Base-by-base conservation (phyloP, 2,113 vertebrate genomes). In the Illadopsis cleaveri region DNA sequence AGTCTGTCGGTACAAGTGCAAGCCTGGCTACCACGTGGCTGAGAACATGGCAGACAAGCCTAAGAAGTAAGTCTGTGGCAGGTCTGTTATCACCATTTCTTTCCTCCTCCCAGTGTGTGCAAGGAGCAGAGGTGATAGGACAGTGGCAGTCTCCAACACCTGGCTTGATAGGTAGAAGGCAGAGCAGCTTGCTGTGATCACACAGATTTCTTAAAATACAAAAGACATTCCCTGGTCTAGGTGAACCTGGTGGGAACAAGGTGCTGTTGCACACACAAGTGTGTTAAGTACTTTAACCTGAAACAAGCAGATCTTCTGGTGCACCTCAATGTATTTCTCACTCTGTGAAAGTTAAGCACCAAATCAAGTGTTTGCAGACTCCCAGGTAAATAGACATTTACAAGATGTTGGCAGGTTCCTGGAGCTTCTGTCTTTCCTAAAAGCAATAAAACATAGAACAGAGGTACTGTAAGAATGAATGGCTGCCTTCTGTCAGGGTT, bases 1-100 rank as follows among this genome's bases (percentile, higher is more conserved):
- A 0, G 20, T 98, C 40, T 99, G 99, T 78, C 98, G 97, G 72
- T 99, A 99, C 90, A 98, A 98, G 91, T 99, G 99, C 96, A 98
- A 98, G 60, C 98, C 98, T 5, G 99, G 99, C 10, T 99, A 99
- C 94, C 98, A 99, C 0, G 97, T 98, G 18, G 94, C 71, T 0
- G 98, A 98, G 31, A 98, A 66, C 6, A 3, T 93, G 2, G 98
- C 77, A 7, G 97, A 96, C 62, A 98, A 97, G 65, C 94, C 97
- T 57, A 98, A 92, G 28, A 99, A 97, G 99, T 99, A 93, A 98
- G 98, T 98, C 53, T 19, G 35, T 19, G n/a, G 24, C 1, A 1
- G 22, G 14, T 48, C 48, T 61, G 47, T 53, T 40, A 14, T 30
- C 17, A 31, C 6, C 1, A 0, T 48, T 65, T 11, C 40, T 68